Base-by-base conservation (phyloP, 1,140 invertebrate genomes). In the Drosophila yakuba region DNA sequence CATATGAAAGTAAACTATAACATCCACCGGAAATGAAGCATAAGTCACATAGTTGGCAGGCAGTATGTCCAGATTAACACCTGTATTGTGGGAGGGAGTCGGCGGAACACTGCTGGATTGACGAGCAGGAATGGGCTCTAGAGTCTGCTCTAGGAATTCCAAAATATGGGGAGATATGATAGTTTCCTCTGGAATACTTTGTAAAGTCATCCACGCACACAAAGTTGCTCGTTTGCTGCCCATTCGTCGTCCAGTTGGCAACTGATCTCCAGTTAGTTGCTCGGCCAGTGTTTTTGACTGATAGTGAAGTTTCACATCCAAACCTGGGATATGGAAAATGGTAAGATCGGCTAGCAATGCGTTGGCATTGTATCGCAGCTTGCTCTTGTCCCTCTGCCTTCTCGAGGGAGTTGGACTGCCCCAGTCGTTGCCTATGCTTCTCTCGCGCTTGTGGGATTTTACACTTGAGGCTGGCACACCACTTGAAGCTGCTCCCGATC, bases 1-100 rank as follows among this genome's bases (percentile, higher is more conserved):
- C 95, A 99, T 98, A 91, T 98, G 97, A 93, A 99, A 98, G 93
- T 99, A 99, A 7, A 99, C 98, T 78, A 99, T 97, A 10, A 99
- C 98, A 93, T 99, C 98, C 0, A 99, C 98, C 0, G 98, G 98
- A 91, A 99, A 99, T 62, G 97, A 98, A 11, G 97, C 96, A 88
- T 97, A 97, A 7, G 81, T 83, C 63, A 96, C 96, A 91, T 97
- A 97, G 91, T 96, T 96, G 5, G 95, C 95, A 2, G 94, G 94
- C 4, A 94, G 93, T 14, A 94, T 94, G 67, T 94, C 94, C 60
- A 94, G 86, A 64, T 94, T 93, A 1, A 93, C 92, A 1, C 80
- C 72, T 0, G 83, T 44, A 35, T 86, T 90, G 3, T 80, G 79
- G 6, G 92, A 90, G 4, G 89, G 80, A 3, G 90, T 91, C 3